Base-by-base conservation (phyloP, 2,888 invertebrate genomes). In the Cyclophora punctaria region DNA sequence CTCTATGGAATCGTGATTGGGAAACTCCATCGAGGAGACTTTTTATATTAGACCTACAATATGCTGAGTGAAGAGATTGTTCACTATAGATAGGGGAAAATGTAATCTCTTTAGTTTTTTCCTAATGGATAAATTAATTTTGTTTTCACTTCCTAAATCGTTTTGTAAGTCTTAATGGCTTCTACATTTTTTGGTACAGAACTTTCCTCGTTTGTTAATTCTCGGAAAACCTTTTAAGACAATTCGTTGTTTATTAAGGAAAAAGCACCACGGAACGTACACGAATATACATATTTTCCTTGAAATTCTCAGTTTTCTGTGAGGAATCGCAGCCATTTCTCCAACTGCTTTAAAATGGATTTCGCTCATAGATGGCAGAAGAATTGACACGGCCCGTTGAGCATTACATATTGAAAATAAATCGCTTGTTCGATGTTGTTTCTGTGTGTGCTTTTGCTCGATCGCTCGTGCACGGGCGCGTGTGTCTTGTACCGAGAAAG, bases 401-500 rank as follows among this genome's bases (percentile, higher is more conserved):
- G 44, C 53, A 54, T 48, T 51, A 60, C 56, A 47, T 50, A 55
- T 52, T 51, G 54, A 57, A 53, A 58, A 53, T 57, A 58, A 57
- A 56, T 52, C 48, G 44, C 46, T 44, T 48, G 46, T 53, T 53
- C 44, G 51, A 44, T 48, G 55, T 52, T 49, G 47, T 44, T 48
- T 48, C 46, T 49, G 41, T 50, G 49, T 52, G 44, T 46, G 45
- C 54, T 54, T 47, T 48, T 52, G 57, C 48, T 48, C 50, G 53
- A 48, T 51, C 51, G 55, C 48, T 44, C 50, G 47, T 41, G 51
- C 46, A 49, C 49, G 49, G 50, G 46, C 50, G 43, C 50, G 46
- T 53, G 51, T 53, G 52, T 52, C 49, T 58, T 63, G 51, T 60
- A 57, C 50, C 63, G 60, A 59, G 57, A 64, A 61, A 61, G 48